Conservation (phyloP, 2,888 invertebrate species). For the Lucinisca nassula region DNA sequence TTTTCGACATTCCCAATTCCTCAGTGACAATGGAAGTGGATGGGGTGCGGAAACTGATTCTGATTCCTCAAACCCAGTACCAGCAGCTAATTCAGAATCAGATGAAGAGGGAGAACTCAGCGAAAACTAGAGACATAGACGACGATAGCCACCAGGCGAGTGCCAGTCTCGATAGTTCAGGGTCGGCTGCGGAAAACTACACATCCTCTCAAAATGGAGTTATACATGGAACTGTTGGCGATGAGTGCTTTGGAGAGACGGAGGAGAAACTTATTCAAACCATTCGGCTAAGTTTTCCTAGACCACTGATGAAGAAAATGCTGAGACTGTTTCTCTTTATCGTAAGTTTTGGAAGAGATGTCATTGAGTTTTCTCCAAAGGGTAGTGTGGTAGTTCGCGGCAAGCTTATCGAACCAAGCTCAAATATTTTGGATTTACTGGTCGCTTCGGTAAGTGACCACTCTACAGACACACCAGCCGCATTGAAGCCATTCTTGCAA, state of each 20-base stretch:
- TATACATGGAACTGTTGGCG: too few species aligned
- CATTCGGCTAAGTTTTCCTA: background rate
- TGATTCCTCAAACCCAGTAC: slow-evolving; percentile 9
- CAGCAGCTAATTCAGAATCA: slow-evolving; percentile 13
- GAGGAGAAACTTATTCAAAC: background rate
- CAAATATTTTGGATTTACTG: background rate
- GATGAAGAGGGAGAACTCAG: too few species aligned
- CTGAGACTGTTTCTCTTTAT: background rate
- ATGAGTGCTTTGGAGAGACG: too few species aligned
- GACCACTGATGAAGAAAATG: background rate
- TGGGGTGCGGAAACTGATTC: background rate
- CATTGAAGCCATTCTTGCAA: background rate
- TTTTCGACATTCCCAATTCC: background rate
- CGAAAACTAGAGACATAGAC: too few species aligned
- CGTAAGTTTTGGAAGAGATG: background rate
- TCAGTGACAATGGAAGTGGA: background rate
- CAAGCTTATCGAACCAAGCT: background rate
- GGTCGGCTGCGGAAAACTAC: background rate
- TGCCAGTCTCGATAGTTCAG: too few species aligned
- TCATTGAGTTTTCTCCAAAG: background rate
- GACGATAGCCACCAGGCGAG: too few species aligned
- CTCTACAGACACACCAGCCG: background rate
- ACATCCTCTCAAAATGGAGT: background rate
- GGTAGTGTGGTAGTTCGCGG: background rate
- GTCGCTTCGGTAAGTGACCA: background rate